phyloP scores from a whole-genome alignment of 2,113 vertebrate genomes.

The Oreotrochilus melanogaster region DNA sequence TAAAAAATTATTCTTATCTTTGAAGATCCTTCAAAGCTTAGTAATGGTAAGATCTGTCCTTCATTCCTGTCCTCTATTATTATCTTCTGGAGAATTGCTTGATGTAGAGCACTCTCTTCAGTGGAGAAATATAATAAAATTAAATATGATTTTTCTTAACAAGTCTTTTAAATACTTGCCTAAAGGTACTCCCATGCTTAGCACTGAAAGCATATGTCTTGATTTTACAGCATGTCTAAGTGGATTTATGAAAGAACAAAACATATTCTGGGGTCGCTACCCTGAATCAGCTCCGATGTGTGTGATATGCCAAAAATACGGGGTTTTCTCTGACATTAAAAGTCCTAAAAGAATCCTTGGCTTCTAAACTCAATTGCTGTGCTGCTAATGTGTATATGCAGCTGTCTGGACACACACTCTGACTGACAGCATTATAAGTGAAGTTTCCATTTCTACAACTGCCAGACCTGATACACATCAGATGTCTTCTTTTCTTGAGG shows the following conservation, averaged over 20 bases:
- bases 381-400: not conserved
- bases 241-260: not conserved
- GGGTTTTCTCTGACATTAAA: not conserved
- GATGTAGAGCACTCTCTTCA: not conserved
- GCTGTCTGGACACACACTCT: not conserved
- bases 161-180: not conserved
- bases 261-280: not conserved
- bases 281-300: not conserved
- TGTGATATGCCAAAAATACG: not conserved
- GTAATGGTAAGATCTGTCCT: not conserved
- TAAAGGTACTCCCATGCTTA: not conserved
- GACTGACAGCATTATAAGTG: not conserved
- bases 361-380: not conserved
- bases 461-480: not conserved
- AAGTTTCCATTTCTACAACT: not conserved
- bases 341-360: not conserved
- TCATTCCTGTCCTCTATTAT: not conserved
- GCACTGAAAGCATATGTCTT: not conserved
- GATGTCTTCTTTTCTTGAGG: not conserved
- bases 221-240: not conserved
- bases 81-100: not conserved
- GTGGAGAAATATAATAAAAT: not conserved
- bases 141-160: not conserved
- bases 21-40: slow-evolving; percentile 24
- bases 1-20: not conserved